Evolutionary conservation across 2,113 vertebrate genomes (phyloP).

Genomic region (Actinemys pallida): DNA sequence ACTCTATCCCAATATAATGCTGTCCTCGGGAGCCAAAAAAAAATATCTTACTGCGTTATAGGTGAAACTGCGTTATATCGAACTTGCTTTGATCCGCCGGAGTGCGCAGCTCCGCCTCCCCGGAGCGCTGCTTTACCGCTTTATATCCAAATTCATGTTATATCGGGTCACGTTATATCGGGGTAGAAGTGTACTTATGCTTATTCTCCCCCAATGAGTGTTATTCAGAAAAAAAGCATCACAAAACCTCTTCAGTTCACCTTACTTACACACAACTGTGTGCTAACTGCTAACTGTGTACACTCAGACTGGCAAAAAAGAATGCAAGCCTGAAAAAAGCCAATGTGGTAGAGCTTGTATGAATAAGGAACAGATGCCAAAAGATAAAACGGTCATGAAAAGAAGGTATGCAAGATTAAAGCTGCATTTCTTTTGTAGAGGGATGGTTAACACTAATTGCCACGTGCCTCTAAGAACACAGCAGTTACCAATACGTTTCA

Average conservation of each 20-base stretch:
- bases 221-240: background rate
- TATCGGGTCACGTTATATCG: no score
- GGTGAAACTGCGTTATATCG: no score
- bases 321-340: background rate
- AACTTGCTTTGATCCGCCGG: no score
- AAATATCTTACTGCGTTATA: no score
- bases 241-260: background rate
- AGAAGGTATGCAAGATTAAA: background rate
- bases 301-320: background rate
- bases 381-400: background rate
- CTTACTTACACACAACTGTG: background rate
- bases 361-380: background rate
- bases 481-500: background rate
- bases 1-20: no score
- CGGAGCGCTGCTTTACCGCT: no score
- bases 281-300: background rate
- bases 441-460: background rate
- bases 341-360: background rate
- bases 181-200: background rate
- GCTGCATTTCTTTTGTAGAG: background rate
- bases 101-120: no score
- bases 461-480: background rate
- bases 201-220: background rate
- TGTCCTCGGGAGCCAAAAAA: no score
- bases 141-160: no score